Conservation (phyloP, 2,113 vertebrate species). For the Ariopsis seemanni region DNA sequence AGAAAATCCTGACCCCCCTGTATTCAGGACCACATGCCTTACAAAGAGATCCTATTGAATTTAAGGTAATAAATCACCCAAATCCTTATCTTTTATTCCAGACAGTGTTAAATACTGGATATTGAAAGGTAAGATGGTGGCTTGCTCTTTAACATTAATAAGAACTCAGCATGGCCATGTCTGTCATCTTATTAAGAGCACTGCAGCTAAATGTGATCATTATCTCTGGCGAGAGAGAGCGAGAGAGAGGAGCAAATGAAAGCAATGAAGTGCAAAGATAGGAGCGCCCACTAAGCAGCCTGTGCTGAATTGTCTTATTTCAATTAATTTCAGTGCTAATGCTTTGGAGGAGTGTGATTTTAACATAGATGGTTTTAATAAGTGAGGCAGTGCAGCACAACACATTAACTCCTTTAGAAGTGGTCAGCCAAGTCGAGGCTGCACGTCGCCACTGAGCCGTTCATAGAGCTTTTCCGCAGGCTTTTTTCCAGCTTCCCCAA, state of each 20-base stretch:
- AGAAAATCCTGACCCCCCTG: background rate
- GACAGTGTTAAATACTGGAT: slow-evolving; percentile 23
- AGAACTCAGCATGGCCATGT: slow-evolving; percentile 38
- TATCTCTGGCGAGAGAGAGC: slow-evolving; percentile 47
- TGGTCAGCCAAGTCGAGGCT: slow-evolving; percentile 47
- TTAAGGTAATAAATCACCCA: slow-evolving; percentile 36
- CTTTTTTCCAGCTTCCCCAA: background rate
- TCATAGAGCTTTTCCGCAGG: background rate
- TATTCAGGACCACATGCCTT: background rate
- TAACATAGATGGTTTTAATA: slow-evolving; percentile 63
- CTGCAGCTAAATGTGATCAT: slow-evolving; percentile 62
- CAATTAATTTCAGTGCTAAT: slow-evolving; percentile 68
- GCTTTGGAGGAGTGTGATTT: slow-evolving; percentile 61
- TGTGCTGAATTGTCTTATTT: slow-evolving; percentile 66
- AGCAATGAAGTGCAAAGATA: slow-evolving; percentile 60
- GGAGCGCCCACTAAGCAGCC: slow-evolving; percentile 54
- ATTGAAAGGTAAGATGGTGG: slow-evolving; percentile 50
- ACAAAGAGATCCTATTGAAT: slow-evolving; percentile 25
- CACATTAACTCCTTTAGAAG: slow-evolving; percentile 49
- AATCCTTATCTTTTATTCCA: slow-evolving; percentile 37
- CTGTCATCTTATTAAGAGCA: slow-evolving; percentile 62
- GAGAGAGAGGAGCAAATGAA: slow-evolving; percentile 46
- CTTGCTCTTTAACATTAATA: slow-evolving; percentile 51
- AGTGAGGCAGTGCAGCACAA: slow-evolving; percentile 63
- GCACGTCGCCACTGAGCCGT: background rate